Conservation (phyloP, 1,140 invertebrate species). For the Drosophila parvula region DNA sequence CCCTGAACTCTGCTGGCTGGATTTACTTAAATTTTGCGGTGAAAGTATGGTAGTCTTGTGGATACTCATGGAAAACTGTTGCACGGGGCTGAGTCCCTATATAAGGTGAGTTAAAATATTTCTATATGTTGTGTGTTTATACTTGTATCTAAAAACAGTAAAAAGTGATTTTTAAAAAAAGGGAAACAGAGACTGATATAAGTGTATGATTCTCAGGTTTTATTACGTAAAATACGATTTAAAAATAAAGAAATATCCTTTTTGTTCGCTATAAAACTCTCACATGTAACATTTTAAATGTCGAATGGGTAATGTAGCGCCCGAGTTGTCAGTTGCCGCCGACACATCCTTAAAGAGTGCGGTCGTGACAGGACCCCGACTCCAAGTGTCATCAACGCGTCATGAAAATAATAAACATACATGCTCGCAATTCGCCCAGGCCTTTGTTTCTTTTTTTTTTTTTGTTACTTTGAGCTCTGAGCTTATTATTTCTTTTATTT, state of each 20-base stretch:
- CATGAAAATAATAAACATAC: conserved; percentile 70
- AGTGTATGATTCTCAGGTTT: not conserved
- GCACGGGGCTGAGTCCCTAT: not conserved
- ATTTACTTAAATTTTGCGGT: not conserved
- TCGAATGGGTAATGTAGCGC: not conserved
- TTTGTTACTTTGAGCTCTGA: conserved; percentile 4
- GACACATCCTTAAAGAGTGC: conserved; percentile 18
- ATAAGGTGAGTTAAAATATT: too few relatives aligned
- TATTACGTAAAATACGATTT: not conserved
- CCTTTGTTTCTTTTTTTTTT: conserved; percentile 27
- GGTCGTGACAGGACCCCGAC: conserved; percentile 12
- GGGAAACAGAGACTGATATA: not conserved
- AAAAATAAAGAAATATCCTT: not conserved
- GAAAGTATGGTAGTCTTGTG: not conserved
- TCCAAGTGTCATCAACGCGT: conserved; percentile 74
- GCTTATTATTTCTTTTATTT: conserved; percentile 82
- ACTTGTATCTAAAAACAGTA: not conserved
- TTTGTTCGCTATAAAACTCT: not conserved
- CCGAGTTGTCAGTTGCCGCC: not conserved
- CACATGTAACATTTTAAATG: not conserved
- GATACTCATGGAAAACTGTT: not conserved
- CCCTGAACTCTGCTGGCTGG: not conserved
- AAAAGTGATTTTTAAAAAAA: not conserved
- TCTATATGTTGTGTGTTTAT: too few relatives aligned
- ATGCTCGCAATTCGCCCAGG: conserved; percentile 19